phyloP scores from a whole-genome alignment of 2,113 vertebrate genomes.

The Podiceps cristatus region DNA sequence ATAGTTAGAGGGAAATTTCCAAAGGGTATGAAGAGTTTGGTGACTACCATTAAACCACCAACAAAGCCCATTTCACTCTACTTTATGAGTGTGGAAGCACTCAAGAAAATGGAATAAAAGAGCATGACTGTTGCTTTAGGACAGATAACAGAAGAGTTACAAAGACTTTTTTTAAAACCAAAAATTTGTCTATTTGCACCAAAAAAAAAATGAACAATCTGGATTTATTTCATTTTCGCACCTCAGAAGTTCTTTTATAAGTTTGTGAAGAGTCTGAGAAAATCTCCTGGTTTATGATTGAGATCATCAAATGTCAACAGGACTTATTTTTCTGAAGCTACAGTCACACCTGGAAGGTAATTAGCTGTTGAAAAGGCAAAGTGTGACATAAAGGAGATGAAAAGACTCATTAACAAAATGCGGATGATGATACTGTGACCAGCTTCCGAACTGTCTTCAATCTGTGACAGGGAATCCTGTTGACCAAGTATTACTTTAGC shows the following conservation, averaged over 20 bases:
- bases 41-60: background rate
- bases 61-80: background rate
- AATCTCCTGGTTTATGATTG: background rate
- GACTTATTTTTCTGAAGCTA: background rate
- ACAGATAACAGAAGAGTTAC: background rate
- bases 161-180: background rate
- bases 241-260: background rate
- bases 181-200: background rate
- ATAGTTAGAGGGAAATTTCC: background rate
- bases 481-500: background rate
- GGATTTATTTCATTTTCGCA: background rate
- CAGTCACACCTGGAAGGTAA: background rate
- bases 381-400: background rate
- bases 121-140: background rate
- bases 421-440: background rate
- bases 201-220: background rate
- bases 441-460: background rate
- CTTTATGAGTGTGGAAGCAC: background rate
- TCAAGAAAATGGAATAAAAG: background rate
- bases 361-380: rapidly evolving
- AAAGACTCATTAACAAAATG: background rate
- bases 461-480: background rate
- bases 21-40: background rate
- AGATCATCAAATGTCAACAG: background rate
- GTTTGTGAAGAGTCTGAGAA: background rate